These are phyloP conservation scores for Ptilorrhoa leucosticta DNA, from an alignment of 2,113 vertebrate species.

Conservation along the genomic window DNA sequence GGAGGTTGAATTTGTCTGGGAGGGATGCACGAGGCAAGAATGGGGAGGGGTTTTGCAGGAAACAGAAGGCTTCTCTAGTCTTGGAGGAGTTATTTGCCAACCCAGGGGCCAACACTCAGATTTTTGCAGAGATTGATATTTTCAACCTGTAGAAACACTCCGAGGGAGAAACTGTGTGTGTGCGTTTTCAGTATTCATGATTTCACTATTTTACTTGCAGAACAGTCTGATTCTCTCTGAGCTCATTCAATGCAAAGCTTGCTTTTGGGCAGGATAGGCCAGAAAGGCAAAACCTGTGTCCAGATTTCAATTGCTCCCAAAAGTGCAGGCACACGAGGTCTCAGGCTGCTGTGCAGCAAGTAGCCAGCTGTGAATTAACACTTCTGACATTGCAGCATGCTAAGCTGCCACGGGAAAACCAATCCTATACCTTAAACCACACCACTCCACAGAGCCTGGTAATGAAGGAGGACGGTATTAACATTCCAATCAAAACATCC, in stretches of 20 bases:
- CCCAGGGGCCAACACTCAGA: neutral
- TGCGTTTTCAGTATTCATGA: neutral
- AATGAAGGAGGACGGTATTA: conserved; percentile 27
- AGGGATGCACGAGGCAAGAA: neutral
- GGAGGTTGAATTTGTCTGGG: neutral
- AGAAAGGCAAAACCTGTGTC: neutral
- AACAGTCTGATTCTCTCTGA: neutral
- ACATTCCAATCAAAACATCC: conserved; percentile 68
- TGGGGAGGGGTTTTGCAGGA: neutral
- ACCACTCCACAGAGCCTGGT: neutral
- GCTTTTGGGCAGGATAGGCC: neutral
- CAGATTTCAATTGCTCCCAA: neutral
- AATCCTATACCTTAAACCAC: neutral
- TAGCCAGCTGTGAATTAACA: neutral
- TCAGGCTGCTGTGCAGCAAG: neutral
- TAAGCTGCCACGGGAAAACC: neutral
- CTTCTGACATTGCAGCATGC: neutral
- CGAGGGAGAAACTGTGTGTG: neutral
- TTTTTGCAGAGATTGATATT: neutral
- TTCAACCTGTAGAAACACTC: neutral
- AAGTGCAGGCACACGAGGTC: neutral
- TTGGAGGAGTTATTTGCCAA: neutral
- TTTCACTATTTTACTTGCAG: neutral
- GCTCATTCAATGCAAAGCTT: neutral
- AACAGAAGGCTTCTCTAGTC: neutral